Base-by-base conservation (phyloP, 2,888 invertebrate species). In the Dicyrtoma fusca region DNA sequence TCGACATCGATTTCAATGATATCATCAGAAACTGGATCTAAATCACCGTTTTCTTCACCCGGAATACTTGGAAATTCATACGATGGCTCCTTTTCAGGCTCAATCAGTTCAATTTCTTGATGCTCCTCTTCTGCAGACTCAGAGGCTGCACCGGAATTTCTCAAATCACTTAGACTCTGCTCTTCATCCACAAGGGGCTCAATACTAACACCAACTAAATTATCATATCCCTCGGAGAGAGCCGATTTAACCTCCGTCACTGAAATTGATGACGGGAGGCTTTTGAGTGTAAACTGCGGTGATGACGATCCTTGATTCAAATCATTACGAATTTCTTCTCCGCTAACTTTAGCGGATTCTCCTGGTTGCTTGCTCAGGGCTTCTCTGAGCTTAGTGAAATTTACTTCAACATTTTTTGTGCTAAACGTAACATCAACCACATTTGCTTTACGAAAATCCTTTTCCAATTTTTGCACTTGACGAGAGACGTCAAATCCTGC, bases 391-490 rank as follows among this genome's bases (percentile, higher is more conserved):
- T 63, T 42, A 17, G n/a, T 14, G 51, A 65, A 51, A 26, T 65
- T 14, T 26, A 65, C 47, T 21, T 49, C 17, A 13, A n/a, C 25
- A 23, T 51, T 51, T n/a, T 47, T 47, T 25, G 51, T 51, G 17
- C 51, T 65, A 51, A 65, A 65, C 10, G 65, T 25, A n/a, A 65
- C 47, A 19, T 65, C 47, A 49, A 47, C n/a, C 5, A 65, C n/a
- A 5, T 26, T 45, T 14, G 45, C n/a, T n/a, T 25, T n/a, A n/a
- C 47, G 19, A 21, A 44, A 19, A 13, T 14, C 17, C 21, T 45
- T 25, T n/a, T 65, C 51, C 8, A 49, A 1, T n/a, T 19, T 25
- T n/a, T 65, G 11, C 3, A n/a, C 13, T 51, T 47, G 49, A 13
- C 25, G 25, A 14, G 45, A 13, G 19, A 65, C 23, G 34, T 65